Evolutionary conservation across 1,140 invertebrate genomes (phyloP), one percentile per base, ranked within the genome.

Genomic region (Leptinotarsa defecta): DNA sequence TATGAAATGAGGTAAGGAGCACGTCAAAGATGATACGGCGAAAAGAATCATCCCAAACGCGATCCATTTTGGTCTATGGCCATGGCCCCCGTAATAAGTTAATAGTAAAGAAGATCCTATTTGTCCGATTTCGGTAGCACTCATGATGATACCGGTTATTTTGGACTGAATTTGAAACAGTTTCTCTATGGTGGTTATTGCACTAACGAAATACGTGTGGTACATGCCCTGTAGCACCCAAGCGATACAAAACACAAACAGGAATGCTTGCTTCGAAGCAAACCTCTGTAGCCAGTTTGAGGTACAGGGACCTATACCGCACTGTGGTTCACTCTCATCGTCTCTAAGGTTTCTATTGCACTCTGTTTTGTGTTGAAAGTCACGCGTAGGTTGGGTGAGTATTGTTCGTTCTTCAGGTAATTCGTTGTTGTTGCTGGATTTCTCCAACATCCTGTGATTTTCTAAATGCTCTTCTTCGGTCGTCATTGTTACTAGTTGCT

Each of bases 131-230:
- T 99, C 97, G 22, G 96, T 97, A 13, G 96, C 95, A 72, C 94
- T 96, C 88, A 98, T 92, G 78, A 98, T 92, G 62, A 96, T 91
- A 0, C 96, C 97, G 0, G 96, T 98, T 6, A 96, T 96, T 85
- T 95, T 96, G 70, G 95, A 97, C 82, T 97, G 95, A 65, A 98
- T 94, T 88, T 96, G 94, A 85, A 97, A 98, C 48, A 98, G 88
- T 87, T 98, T 98, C 86, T 99, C 97, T 57, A 99, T 95, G 11
- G 96, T 98, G 34, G 97, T 98, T 82, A 98, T 96, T 73, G 97
- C 95, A 82, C 95, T 96, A 48, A 97, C 96, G 85, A 98, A 96
- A 86, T 98, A 99, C 22, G 95, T 97, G 86, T 94, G 94, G 85
- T 95, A 97, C 93, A 97, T 96, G 48, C 96, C 96, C 86, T 96